Conservation (phyloP, 2,797 vertebrate genomes). For the Acipenser ruthenus region DNA sequence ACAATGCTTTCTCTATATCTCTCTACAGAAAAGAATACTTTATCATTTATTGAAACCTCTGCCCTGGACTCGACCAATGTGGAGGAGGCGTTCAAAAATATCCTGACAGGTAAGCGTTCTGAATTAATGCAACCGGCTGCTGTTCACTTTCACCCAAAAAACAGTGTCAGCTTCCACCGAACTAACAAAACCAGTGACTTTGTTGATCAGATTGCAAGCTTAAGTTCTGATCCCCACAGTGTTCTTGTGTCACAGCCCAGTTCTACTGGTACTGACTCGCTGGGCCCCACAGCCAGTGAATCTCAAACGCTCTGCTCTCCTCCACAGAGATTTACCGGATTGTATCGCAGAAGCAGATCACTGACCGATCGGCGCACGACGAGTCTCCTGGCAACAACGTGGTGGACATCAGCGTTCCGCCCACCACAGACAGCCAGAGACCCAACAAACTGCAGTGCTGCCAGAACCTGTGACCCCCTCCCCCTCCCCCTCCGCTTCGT, state of each 20-base stretch:
- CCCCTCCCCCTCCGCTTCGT: slow-evolving; percentile 27
- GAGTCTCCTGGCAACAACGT: slow-evolving; percentile 95
- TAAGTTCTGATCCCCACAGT: neutral
- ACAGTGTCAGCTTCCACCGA: slow-evolving; percentile 6
- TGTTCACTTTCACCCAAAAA: neutral
- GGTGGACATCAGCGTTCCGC: slow-evolving; percentile 89
- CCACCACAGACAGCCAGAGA: slow-evolving; percentile 87
- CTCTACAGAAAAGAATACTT: slow-evolving; percentile 83
- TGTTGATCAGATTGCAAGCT: neutral
- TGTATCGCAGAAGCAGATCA: slow-evolving; percentile 94
- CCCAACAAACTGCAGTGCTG: slow-evolving; percentile 94
- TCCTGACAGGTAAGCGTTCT: slow-evolving; percentile 75
- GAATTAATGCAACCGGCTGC: neutral
- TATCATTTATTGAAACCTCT: slow-evolving; percentile 96
- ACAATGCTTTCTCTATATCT: slow-evolving; percentile 18
- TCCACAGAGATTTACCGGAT: slow-evolving; percentile 90
- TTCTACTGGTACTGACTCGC: neutral
- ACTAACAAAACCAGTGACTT: neutral
- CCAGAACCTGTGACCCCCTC: slow-evolving; percentile 82
- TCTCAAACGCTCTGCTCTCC: slow-evolving; percentile 3
- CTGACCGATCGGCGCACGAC: slow-evolving; percentile 83
- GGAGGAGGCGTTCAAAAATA: slow-evolving; percentile 96
- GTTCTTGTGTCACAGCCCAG: too few relatives aligned
- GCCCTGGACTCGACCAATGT: slow-evolving; percentile 95
- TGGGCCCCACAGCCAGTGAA: neutral